These are phyloP conservation scores for Ormia ochracea DNA, from an alignment of 2,888 invertebrate genomes.

Conservation along the genomic window DNA sequence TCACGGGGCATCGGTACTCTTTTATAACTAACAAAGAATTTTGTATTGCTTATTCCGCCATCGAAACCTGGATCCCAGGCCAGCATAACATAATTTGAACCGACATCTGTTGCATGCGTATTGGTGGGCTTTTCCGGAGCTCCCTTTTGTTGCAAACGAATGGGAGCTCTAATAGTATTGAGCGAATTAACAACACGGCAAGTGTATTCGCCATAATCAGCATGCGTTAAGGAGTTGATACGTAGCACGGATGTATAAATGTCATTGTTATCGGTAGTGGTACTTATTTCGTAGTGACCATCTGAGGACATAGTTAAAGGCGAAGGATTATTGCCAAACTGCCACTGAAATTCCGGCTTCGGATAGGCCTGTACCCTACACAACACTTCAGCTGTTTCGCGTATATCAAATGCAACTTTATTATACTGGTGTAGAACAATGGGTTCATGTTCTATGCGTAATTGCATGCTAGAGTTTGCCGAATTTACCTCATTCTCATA, in stretches of 20 bases:
- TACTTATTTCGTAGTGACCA: slow-evolving; percentile 90
- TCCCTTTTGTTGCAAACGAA: slow-evolving; percentile 90
- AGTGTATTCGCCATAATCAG: slow-evolving; percentile 93
- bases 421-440: slow-evolving; percentile 90
- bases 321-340: slow-evolving; percentile 85
- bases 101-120: slow-evolving; percentile 84
- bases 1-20: slow-evolving; percentile 81
- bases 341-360: slow-evolving; percentile 95
- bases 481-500: slow-evolving; percentile 93
- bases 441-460: slow-evolving; percentile 94
- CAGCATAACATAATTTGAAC: slow-evolving; percentile 87
- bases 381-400: slow-evolving; percentile 90
- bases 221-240: slow-evolving; percentile 85
- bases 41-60: slow-evolving; percentile 90
- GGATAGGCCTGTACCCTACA: slow-evolving; percentile 95
- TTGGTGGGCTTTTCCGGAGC: slow-evolving; percentile 89
- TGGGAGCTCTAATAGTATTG: slow-evolving; percentile 86
- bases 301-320: slow-evolving; percentile 88
- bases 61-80: slow-evolving; percentile 94
- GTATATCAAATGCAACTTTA: slow-evolving; percentile 91
- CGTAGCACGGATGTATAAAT: slow-evolving; percentile 87
- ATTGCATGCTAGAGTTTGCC: slow-evolving; percentile 91
- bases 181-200: slow-evolving; percentile 91
- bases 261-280: slow-evolving; percentile 89
- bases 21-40: slow-evolving; percentile 90